A percentile compares a stretch with the other conserved stretches of the same genome.
Evolutionary conservation across 2,797 vertebrate genomes (phyloP).

Genomic region (Spizella passerina): DNA sequence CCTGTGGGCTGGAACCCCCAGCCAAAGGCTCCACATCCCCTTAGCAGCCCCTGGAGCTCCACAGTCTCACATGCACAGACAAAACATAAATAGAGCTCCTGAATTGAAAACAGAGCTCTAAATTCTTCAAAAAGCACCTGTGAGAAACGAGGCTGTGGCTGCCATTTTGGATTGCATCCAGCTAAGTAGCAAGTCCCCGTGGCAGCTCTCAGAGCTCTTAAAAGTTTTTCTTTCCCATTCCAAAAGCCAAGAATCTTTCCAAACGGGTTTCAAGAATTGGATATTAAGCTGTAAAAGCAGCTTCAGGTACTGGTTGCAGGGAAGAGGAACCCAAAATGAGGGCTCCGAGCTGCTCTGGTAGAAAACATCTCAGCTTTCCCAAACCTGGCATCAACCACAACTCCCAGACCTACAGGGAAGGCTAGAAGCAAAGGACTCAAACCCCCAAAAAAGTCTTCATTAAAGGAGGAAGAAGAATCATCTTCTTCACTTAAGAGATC

Average conservation of each 20-base stretch:
- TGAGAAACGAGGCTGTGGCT: constrained; percentile 31
- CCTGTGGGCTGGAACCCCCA: background rate
- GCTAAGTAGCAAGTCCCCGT: constrained; percentile 51
- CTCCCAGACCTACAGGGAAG: background rate
- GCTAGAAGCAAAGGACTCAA: background rate
- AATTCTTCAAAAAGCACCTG: constrained; percentile 69
- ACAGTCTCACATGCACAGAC: constrained; percentile 13
- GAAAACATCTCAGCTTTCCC: background rate
- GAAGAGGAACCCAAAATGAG: background rate
- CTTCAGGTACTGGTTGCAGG: constrained; percentile 10
- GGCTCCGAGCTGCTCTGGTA: background rate
- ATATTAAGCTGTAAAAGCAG: constrained; percentile 66
- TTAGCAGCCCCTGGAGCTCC: constrained; percentile 6
- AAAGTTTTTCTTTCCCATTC: constrained; percentile 51
- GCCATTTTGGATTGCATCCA: constrained; percentile 57
- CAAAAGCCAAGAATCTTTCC: constrained; percentile 44
- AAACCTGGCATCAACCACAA: background rate
- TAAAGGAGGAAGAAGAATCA: background rate
- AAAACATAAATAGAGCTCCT: constrained; percentile 46
- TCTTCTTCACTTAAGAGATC: background rate
- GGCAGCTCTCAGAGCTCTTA: constrained; percentile 56
- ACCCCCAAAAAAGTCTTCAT: background rate
- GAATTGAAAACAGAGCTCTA: constrained; percentile 42
- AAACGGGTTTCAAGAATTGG: constrained; percentile 63
- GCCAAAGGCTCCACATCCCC: background rate